Percentiles rank a stretch among this genome's conserved stretches.
Conservation (phyloP, 2,797 vertebrate genomes). For the Mormyrops attenuatus region DNA sequence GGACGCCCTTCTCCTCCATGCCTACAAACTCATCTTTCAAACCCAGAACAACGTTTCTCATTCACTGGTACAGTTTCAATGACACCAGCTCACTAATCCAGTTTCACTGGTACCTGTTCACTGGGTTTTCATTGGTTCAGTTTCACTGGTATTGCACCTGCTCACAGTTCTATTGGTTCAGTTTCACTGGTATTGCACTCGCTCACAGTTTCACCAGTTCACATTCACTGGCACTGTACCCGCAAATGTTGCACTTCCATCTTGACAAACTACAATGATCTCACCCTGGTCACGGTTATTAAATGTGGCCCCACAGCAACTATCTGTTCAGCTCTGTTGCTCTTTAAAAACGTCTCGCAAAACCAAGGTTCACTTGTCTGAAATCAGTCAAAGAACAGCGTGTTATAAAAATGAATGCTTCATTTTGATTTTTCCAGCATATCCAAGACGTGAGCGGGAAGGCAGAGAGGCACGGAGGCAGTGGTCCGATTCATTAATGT, state of each 20-base stretch:
- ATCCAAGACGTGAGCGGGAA: background rate
- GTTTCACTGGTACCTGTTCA: background rate
- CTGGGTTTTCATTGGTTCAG: background rate
- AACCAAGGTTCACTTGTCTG: background rate
- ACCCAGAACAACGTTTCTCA: background rate
- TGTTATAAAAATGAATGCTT: background rate
- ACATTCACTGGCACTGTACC: background rate
- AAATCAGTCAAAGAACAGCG: background rate
- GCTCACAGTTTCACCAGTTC: background rate
- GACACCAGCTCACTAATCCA: background rate
- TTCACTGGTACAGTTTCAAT: background rate
- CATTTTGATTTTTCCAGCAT: background rate
- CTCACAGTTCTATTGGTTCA: background rate
- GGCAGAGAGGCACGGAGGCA: background rate
- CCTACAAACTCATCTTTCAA: background rate
- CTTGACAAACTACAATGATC: background rate
- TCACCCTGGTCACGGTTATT: background rate
- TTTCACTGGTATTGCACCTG: background rate
- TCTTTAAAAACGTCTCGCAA: background rate
- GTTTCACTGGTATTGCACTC: background rate
- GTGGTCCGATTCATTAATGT: background rate
- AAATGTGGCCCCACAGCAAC: background rate
- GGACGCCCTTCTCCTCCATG: background rate
- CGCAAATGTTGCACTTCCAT: background rate
- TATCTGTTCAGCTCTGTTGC: background rate